Evolutionary conservation across 2,113 vertebrate species (phyloP).

Genomic region (Pristiophorus japonicus): DNA sequence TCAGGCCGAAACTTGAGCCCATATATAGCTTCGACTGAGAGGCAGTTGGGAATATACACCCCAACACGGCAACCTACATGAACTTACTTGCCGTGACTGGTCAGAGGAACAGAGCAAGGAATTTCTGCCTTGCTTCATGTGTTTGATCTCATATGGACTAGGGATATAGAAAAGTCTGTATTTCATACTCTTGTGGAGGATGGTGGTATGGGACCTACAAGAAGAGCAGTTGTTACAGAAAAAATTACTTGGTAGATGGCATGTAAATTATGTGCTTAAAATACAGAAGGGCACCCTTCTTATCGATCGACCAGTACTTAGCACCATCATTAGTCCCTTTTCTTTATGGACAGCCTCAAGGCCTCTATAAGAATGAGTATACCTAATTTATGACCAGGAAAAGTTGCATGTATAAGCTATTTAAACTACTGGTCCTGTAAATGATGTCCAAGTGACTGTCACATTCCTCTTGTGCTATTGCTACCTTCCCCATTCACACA

Average conservation of each 20-base stretch:
- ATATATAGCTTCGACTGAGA: background rate
- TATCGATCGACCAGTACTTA: background rate
- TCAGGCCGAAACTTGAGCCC: too few relatives aligned
- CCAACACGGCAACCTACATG: background rate
- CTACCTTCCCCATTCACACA: background rate
- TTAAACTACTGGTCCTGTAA: background rate
- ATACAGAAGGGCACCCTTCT: background rate
- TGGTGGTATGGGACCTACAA: background rate
- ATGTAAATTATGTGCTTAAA: background rate
- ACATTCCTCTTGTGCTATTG: background rate
- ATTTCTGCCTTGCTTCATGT: background rate
- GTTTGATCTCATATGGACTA: background rate
- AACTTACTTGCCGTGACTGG: background rate
- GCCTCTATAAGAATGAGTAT: too few relatives aligned
- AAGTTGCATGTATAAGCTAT: background rate
- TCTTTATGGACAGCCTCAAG: background rate
- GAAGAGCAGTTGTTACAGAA: background rate
- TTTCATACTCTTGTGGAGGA: background rate
- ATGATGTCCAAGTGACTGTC: background rate
- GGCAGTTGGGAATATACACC: too few relatives aligned
- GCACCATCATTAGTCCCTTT: background rate
- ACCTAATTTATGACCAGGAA: background rate
- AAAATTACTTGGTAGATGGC: background rate
- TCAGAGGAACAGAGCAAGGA: background rate
- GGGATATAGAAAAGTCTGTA: background rate